phyloP scores from a whole-genome alignment of 2,113 vertebrate genomes.

The Dasyurus viverrinus region DNA sequence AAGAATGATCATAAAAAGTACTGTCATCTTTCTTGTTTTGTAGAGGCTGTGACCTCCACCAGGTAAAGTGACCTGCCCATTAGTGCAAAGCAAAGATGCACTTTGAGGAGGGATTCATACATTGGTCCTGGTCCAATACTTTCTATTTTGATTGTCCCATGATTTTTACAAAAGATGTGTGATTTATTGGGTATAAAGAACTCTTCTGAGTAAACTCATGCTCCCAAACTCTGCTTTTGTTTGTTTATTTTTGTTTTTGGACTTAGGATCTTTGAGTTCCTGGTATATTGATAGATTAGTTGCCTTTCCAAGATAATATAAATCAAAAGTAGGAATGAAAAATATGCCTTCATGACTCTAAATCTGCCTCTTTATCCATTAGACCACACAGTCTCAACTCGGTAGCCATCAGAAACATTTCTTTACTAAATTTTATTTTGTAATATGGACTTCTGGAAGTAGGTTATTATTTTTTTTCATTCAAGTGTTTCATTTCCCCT shows the following conservation, averaged over 20 bases:
- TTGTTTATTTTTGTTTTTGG: background rate
- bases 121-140: background rate
- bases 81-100: background rate
- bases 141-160: background rate
- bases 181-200: background rate
- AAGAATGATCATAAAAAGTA: no score
- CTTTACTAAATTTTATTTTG: background rate
- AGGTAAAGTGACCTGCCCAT: no score
- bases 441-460: background rate
- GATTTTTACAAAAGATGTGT: background rate
- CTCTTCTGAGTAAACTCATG: background rate
- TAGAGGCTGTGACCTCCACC: no score
- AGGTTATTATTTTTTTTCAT: background rate
- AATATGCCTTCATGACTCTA: background rate
- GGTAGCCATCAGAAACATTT: background rate
- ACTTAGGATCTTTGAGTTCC: background rate
- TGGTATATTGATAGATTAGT: background rate
- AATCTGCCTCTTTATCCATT: background rate
- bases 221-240: background rate
- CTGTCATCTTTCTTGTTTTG: no score
- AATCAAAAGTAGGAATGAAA: background rate
- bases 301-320: background rate
- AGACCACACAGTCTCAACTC: background rate
- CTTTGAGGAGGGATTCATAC: background rate
- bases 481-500: background rate